A percentile compares a stretch with the other conserved stretches of the same genome.
These are phyloP conservation scores for Andrena minutula DNA, from an alignment of 2,888 invertebrate genomes.

Conservation along the genomic window DNA sequence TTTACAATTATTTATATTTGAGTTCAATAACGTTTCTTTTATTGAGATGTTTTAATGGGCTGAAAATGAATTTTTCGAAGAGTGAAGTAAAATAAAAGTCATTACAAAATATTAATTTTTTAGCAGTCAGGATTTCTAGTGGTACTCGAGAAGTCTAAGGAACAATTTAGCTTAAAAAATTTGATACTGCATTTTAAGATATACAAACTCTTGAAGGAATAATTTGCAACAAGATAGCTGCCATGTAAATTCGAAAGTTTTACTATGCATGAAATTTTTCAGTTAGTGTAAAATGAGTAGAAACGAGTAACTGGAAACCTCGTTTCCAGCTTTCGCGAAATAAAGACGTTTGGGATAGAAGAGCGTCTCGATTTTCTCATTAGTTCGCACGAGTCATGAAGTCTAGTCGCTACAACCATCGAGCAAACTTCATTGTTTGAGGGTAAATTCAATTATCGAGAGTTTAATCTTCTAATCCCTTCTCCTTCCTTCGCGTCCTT, in stretches of 20 bases:
- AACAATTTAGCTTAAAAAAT: no score
- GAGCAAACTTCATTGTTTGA: not conserved
- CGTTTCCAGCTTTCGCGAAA: slow-evolving; percentile 14
- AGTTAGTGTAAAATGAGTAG: no score
- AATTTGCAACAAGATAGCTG: no score
- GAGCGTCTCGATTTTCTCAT: slow-evolving; percentile 10
- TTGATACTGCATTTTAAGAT: no score
- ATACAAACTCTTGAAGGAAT: no score
- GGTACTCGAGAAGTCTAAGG: no score
- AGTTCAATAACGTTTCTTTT: not conserved
- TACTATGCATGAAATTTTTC: no score
- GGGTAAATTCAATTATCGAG: slow-evolving; percentile 46
- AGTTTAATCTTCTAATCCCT: slow-evolving; percentile 26
- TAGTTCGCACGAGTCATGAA: slow-evolving; percentile 22
- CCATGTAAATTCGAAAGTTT: no score
- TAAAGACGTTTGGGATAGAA: not conserved
- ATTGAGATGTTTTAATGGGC: not conserved
- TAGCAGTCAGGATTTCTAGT: no score
- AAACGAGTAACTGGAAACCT: no score
- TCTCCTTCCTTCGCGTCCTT: not conserved
- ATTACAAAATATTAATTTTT: not conserved
- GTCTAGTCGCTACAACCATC: slow-evolving; percentile 8
- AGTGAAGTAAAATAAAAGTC: not conserved
- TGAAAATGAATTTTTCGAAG: not conserved
- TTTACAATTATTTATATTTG: not conserved